Evolutionary conservation across 2,113 vertebrate species (phyloP).

Genomic region (Drymodes brunneopygia): DNA sequence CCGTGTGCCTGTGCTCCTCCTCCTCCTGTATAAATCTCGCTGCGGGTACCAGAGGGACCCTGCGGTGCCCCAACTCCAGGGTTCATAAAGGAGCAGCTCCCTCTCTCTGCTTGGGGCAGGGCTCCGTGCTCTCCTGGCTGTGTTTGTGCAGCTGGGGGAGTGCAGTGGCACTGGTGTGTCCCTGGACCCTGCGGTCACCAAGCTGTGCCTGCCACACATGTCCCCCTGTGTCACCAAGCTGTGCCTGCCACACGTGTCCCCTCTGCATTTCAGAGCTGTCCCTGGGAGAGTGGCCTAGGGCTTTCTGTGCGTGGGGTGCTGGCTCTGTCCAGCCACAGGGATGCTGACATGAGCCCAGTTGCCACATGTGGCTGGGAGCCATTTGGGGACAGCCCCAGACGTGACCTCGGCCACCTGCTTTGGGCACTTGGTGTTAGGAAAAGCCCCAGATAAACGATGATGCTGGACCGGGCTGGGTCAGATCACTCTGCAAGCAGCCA

Average conservation of each 20-base stretch:
- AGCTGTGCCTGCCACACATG: not conserved
- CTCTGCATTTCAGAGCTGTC: rapidly evolving
- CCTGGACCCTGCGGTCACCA: rapidly evolving
- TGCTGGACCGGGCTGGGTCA: not conserved
- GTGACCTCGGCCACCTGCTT: not conserved
- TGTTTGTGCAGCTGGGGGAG: not conserved
- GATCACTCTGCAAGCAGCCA: rapidly evolving
- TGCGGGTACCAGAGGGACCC: not conserved
- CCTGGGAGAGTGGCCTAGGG: too few species aligned
- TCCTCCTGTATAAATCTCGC: slow-evolving; percentile 34
- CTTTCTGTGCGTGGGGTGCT: rapidly evolving
- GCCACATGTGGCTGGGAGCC: not conserved
- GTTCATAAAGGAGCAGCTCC: not conserved
- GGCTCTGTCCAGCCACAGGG: not conserved
- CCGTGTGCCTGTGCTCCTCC: not conserved
- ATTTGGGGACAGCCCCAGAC: rapidly evolving
- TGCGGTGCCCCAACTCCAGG: not conserved
- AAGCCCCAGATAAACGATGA: not conserved
- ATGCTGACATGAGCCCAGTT: not conserved
- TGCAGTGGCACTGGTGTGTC: not conserved
- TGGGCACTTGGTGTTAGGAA: rapidly evolving
- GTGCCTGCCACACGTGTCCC: rapidly evolving
- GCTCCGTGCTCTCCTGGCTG: not conserved
- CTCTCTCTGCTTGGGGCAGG: not conserved
- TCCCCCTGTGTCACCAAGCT: rapidly evolving